phyloP scores from a whole-genome alignment of 2,888 invertebrate species.

The Subacronicta megacephala region DNA sequence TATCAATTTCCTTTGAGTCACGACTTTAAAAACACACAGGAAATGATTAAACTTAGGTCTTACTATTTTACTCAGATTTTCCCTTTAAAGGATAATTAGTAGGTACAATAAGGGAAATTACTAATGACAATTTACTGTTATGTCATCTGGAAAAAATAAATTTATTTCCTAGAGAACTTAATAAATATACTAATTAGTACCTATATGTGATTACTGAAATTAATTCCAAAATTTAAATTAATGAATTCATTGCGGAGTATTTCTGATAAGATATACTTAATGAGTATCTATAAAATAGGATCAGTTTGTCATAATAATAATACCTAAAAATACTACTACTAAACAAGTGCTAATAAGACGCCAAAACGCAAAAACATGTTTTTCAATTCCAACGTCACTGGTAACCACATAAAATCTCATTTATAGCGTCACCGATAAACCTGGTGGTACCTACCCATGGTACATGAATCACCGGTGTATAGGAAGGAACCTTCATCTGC shows the following conservation, averaged over 20 bases:
- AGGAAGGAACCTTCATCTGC: slow-evolving; percentile 47
- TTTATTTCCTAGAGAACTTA: too few relatives aligned
- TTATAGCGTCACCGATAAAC: slow-evolving; percentile 19
- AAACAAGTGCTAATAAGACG: slow-evolving; percentile 18
- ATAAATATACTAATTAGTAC: background rate
- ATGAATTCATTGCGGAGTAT: slow-evolving; percentile 19
- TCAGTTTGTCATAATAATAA: background rate
- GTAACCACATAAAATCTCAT: slow-evolving; percentile 20
- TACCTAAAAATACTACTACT: background rate
- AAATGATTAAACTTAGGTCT: slow-evolving; percentile 22
- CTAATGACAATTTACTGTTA: background rate
- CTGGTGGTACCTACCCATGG: too few relatives aligned
- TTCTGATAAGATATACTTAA: slow-evolving; percentile 5
- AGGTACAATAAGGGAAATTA: background rate
- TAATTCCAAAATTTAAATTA: slow-evolving; percentile 5
- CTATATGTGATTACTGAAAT: background rate
- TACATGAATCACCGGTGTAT: slow-evolving; percentile 40
- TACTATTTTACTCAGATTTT: slow-evolving; percentile 25
- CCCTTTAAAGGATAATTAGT: slow-evolving; percentile 7
- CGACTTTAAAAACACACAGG: slow-evolving; percentile 16
- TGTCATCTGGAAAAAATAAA: background rate
- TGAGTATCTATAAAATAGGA: background rate
- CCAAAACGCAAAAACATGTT: slow-evolving; percentile 31
- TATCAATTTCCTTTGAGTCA: slow-evolving; percentile 43
- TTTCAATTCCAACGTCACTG: slow-evolving; percentile 19